phyloP scores from a whole-genome alignment of 2,888 invertebrate species.

The Chrysolina oricalcia region DNA sequence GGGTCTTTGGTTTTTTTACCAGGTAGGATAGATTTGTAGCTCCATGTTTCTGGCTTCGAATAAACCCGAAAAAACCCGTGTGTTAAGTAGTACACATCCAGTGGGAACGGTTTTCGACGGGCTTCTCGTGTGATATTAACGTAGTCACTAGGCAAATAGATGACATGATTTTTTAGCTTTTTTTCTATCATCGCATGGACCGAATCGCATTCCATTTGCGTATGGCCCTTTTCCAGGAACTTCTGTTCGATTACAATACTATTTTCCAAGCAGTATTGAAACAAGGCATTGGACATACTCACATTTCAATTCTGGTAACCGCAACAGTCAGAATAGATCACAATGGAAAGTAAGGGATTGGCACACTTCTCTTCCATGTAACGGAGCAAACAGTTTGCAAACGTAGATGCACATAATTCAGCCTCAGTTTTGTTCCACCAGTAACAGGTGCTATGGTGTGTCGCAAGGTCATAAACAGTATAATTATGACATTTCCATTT shows the following conservation, averaged over 20 bases:
- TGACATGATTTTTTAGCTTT: neutral
- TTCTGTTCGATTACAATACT: too few species aligned
- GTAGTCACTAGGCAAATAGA: constrained; percentile 2
- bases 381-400: neutral
- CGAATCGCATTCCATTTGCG: constrained; percentile 6
- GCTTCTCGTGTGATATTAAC: constrained; percentile 5
- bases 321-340: constrained; percentile 8
- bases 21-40: neutral
- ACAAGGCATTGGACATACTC: constrained; percentile 4
- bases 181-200: constrained; percentile 9
- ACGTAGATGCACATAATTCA: constrained; percentile 5
- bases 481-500: too few species aligned
- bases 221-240: constrained; percentile 2
- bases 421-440: constrained; percentile 9
- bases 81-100: too few species aligned
- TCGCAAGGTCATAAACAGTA: too few species aligned
- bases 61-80: neutral
- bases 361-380: constrained; percentile 6
- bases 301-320: too few species aligned
- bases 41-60: constrained; percentile 2
- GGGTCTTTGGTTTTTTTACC: too few species aligned
- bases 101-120: neutral
- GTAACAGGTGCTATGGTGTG: constrained; percentile 4
- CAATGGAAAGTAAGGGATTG: neutral
- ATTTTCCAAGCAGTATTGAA: neutral